Conservation (phyloP, 1,140 invertebrate genomes). For the Drosophila bifasciata region DNA sequence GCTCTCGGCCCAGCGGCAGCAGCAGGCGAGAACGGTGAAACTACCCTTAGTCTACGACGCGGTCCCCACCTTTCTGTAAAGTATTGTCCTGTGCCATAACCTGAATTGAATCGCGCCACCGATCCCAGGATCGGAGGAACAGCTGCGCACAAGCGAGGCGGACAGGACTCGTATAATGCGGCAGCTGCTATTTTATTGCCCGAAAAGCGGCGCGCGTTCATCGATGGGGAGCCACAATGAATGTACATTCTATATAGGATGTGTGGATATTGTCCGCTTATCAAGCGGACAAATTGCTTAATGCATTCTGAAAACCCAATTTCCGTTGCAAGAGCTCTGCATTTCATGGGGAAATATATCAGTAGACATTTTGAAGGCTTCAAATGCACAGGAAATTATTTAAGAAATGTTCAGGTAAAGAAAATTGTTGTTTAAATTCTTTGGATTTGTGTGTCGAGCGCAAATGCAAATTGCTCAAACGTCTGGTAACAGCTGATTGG, state of each 20-base stretch:
- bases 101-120: conserved; percentile 10
- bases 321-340: conserved; percentile 47
- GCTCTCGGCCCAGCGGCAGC: conserved; percentile 22
- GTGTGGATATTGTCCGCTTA: conserved; percentile 46
- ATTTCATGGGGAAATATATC: conserved; percentile 10
- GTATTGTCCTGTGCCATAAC: conserved; percentile 69
- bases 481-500: too few relatives aligned
- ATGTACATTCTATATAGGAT: conserved; percentile 15
- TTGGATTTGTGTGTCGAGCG: too few relatives aligned
- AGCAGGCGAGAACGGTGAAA: conserved; percentile 35
- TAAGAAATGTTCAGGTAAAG: too few relatives aligned
- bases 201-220: conserved; percentile 48
- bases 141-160: conserved; percentile 55
- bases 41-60: conserved; percentile 42
- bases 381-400: too few relatives aligned
- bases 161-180: conserved; percentile 58
- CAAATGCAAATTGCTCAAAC: too few relatives aligned
- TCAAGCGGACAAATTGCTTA: conserved; percentile 67
- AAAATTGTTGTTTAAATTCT: too few relatives aligned
- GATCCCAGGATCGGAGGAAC: conserved; percentile 37
- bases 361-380: conserved; percentile 6
- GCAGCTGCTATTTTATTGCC: conserved; percentile 72
- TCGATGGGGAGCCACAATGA: conserved; percentile 37
- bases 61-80: background rate
- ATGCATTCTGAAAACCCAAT: conserved; percentile 41